Evolutionary conservation across 2,888 invertebrate genomes (phyloP).

Genomic region (Ochropleura plecta): DNA sequence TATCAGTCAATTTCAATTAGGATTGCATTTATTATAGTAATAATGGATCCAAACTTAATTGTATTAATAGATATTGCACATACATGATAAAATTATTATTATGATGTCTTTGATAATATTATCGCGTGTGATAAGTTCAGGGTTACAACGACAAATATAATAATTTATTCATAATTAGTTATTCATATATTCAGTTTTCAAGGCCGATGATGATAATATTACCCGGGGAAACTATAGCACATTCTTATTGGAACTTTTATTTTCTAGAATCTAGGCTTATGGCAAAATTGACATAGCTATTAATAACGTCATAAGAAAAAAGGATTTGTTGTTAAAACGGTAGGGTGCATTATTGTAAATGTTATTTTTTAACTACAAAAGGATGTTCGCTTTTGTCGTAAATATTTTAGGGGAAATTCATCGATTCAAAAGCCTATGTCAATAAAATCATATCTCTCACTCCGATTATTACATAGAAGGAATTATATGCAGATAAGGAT

Average conservation of each 20-base stretch:
- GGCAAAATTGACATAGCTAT: slow-evolving; percentile 4
- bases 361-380: background rate
- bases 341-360: background rate
- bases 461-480: slow-evolving; percentile 2
- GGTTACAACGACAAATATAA: slow-evolving; percentile 18
- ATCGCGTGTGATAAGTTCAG: slow-evolving; percentile 6
- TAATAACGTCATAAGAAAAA: background rate
- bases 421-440: background rate
- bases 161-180: slow-evolving; percentile 24
- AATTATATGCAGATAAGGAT: background rate
- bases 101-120: background rate
- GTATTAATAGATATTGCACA: background rate
- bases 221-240: background rate
- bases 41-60: background rate
- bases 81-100: background rate
- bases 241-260: slow-evolving; percentile 13
- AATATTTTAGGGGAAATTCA: background rate
- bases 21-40: background rate
- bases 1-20: slow-evolving; percentile 4
- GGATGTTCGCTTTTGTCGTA: background rate
- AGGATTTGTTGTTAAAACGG: background rate
- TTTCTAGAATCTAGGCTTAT: slow-evolving; percentile 25
- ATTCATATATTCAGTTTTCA: slow-evolving; percentile 27
- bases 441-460: background rate
- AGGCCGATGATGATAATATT: slow-evolving; percentile 1